Percentiles rank a stretch among this genome's conserved stretches.
Conservation (phyloP, 2,797 vertebrate genomes). For the Pogonophryne albipinna region DNA sequence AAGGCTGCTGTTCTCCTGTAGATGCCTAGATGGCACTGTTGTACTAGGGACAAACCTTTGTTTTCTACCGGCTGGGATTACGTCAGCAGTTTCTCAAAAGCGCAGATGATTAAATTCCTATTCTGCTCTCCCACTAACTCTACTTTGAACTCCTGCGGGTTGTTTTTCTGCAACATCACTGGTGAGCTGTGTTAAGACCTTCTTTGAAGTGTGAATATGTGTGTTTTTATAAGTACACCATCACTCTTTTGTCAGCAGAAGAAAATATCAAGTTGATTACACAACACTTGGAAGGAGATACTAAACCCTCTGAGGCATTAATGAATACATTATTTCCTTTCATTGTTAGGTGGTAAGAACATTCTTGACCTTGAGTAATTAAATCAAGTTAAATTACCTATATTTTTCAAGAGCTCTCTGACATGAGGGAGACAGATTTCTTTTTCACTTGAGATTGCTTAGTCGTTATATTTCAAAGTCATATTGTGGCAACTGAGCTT, state of each 20-base stretch:
- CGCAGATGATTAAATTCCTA: constrained; percentile 26
- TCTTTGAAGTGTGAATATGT: constrained; percentile 4
- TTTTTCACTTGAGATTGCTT: not conserved
- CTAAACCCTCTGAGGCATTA: not conserved
- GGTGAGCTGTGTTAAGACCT: constrained; percentile 5
- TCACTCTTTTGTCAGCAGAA: not conserved
- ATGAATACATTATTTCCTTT: not conserved
- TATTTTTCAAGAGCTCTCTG: not conserved
- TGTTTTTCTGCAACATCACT: constrained; percentile 7
- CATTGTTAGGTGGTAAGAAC: not conserved
- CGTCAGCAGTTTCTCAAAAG: constrained; percentile 28
- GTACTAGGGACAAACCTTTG: constrained; percentile 19
- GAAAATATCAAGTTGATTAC: not conserved
- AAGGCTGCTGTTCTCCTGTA: constrained; percentile 38
- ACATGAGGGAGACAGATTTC: not conserved
- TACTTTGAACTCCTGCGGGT: constrained; percentile 20
- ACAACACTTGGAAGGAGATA: not conserved
- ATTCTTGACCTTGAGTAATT: not conserved
- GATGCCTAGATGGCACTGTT: constrained; percentile 66
- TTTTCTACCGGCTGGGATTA: constrained; percentile 16
- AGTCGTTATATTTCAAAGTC: not conserved
- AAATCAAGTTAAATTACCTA: not conserved
- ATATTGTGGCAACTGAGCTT: not conserved
- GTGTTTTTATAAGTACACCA: not conserved
- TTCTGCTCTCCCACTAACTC: constrained; percentile 15